Conservation (phyloP, 1,140 invertebrate species). For the Lamellibrachia luymesi region DNA sequence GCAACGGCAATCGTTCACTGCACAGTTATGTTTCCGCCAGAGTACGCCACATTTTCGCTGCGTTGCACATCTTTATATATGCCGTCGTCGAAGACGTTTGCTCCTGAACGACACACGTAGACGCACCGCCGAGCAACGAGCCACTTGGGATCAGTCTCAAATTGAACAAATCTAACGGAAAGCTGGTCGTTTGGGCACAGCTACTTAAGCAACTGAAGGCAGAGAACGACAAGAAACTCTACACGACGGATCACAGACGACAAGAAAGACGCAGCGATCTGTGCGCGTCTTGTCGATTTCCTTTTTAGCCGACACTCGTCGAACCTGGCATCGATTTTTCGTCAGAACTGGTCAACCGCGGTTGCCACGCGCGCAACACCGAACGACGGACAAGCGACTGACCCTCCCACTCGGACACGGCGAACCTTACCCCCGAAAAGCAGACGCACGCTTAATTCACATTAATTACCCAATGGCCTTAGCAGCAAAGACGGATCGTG, state of each 20-base stretch:
- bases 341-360: background rate
- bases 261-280: background rate
- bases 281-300: background rate
- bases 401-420: background rate
- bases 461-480: background rate
- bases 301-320: constrained; percentile 3
- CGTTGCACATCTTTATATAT: background rate
- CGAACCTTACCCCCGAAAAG: background rate
- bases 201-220: background rate
- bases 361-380: background rate
- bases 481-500: background rate
- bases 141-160: background rate
- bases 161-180: background rate
- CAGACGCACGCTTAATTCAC: background rate
- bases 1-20: background rate
- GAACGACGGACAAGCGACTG: background rate
- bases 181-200: background rate
- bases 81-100: background rate
- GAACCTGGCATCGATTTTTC: background rate
- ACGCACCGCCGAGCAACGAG: background rate
- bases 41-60: background rate
- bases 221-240: background rate
- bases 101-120: background rate
- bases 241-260: background rate
- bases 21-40: no score